A percentile compares a stretch with the other conserved stretches of the same genome.
Evolutionary conservation across 1,140 invertebrate species (phyloP).

Genomic region (Calephelis virginiensis): DNA sequence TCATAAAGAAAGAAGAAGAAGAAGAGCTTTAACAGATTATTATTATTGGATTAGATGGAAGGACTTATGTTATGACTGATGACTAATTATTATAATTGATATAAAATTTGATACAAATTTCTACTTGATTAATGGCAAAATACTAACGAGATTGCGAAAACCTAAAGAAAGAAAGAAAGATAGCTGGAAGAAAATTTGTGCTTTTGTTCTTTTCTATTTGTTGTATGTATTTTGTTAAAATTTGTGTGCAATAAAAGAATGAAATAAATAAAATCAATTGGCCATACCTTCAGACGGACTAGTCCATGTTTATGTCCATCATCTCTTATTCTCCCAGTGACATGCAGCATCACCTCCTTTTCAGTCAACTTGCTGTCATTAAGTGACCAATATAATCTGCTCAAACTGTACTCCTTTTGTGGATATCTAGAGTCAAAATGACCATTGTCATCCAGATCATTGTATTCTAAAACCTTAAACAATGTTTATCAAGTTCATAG

Average conservation of each 20-base stretch:
- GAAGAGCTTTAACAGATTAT: no score
- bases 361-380: conserved; percentile 50
- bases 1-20: no score
- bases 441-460: conserved; percentile 77
- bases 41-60: no score
- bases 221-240: no score
- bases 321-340: conserved; percentile 50
- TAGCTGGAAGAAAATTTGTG: no score
- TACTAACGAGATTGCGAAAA: no score
- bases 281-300: conserved; percentile 56
- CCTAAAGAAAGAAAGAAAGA: no score
- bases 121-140: no score
- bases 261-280: not conserved
- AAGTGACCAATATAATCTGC: conserved; percentile 39
- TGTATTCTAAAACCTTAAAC: conserved; percentile 79
- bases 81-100: no score
- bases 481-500: not conserved
- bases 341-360: conserved; percentile 66
- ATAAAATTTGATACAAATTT: no score
- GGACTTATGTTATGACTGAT: no score
- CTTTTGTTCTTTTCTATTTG: no score
- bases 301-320: conserved; percentile 45
- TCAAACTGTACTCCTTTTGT: conserved; percentile 27
- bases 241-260: not conserved
- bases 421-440: conserved; percentile 49